Base-by-base conservation (phyloP, 1,140 invertebrate species). In the Procambarus clarkii region DNA sequence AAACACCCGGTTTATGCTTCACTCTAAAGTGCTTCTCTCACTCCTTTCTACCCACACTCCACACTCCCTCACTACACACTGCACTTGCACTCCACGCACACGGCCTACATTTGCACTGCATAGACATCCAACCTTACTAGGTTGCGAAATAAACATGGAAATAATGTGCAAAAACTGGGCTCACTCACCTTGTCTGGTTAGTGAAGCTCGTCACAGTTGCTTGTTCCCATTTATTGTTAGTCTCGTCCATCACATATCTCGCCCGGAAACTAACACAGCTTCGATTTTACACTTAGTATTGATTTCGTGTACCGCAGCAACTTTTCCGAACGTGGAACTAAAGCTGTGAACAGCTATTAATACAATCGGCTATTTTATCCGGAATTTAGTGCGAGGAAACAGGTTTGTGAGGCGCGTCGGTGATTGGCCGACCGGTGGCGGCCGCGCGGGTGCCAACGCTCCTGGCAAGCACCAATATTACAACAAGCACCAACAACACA, bases 121-220 rank as follows among this genome's bases (percentile, higher is more conserved):
- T 87, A 87, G 76, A 87, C 85, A 87, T 50, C 85, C 85, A 58
- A 69, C 85, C 85, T 87, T 87, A 87, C 85, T 87, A 87, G 85
- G 85, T 87, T 87, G 85, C 85, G 85, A 87, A 87, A 87, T 87
- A 87, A 87, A 87, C 85, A 87, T 50, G 85, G 76, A 87, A 87
- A 87, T 87, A 87, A 87, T 87, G 85, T 76, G 46, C 85, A 87
- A 87, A 87, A 87, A 87, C 85, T 87, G 85, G 85, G 85, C 85
- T 87, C 85, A 87, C 85, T 87, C 85, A 87, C 85, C 85, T 87
- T 87, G 85, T 74, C 58, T 87, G 85, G 85, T 87, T 87, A 79
- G 85, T 78, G 85, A 86, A 48, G 58, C 58, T 87, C 69, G 58
- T 18, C 76, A 60, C 77, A 58, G 85, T 87, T 87, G 85, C 85